Percentiles rank a stretch among this genome's conserved stretches.
Conservation (phyloP, 2,113 vertebrate species). For the Oxyura jamaicensis region DNA sequence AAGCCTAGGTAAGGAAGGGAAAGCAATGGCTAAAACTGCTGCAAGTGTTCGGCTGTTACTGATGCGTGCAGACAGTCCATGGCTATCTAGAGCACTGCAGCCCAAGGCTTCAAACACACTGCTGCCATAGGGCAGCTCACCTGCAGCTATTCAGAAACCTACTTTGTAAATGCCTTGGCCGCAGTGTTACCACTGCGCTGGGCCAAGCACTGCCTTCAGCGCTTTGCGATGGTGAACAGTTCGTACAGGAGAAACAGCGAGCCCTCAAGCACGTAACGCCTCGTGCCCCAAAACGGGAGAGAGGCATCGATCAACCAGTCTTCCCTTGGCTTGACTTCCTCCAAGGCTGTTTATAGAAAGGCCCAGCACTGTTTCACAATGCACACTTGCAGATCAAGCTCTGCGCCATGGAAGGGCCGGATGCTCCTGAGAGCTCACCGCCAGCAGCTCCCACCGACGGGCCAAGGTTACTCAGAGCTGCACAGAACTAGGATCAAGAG, state of each 20-base stretch:
- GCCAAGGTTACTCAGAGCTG: not conserved
- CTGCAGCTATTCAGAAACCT: not conserved
- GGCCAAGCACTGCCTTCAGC: not conserved
- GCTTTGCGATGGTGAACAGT: not conserved
- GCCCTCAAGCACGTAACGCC: not conserved
- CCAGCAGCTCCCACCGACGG: not conserved
- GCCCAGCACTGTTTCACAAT: not conserved
- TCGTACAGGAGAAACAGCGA: not conserved
- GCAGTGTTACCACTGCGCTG: not conserved
- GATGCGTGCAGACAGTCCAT: accelerated
- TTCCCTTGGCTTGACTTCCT: not conserved
- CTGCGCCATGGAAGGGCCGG: not conserved
- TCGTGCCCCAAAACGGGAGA: not conserved
- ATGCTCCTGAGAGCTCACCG: not conserved
- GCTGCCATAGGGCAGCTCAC: not conserved
- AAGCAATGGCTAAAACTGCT: not conserved
- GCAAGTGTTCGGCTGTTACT: not conserved
- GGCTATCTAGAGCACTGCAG: not conserved
- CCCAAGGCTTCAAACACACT: not conserved
- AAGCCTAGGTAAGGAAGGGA: not conserved
- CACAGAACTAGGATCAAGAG: not conserved
- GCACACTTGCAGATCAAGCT: not conserved
- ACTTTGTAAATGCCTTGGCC: not conserved
- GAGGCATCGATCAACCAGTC: not conserved
- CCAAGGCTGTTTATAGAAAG: not conserved